Evolutionary conservation across 2,888 invertebrate species (phyloP).

Genomic region (Blera fallax): DNA sequence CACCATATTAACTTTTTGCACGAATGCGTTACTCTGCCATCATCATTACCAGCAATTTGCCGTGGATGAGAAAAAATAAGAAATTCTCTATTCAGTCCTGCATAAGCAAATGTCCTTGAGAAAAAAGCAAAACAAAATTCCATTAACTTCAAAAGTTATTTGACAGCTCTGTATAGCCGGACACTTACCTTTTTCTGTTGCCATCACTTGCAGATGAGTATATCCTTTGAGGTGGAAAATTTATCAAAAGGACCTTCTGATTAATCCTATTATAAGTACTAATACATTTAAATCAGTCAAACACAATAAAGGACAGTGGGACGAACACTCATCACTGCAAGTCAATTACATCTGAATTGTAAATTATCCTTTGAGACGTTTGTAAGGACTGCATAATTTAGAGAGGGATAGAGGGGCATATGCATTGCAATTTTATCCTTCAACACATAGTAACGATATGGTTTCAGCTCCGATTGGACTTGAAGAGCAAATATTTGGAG

Average conservation of each 20-base stretch:
- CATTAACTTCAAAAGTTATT: neutral
- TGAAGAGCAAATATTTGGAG: neutral
- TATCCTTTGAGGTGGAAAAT: conserved; percentile 3
- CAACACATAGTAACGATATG: neutral
- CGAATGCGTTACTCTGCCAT: neutral
- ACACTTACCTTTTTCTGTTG: neutral
- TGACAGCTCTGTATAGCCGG: neutral
- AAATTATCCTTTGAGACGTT: conserved; percentile 6
- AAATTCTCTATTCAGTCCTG: neutral
- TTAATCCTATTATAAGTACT: conserved; percentile 1
- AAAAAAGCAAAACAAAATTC: neutral
- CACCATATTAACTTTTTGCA: neutral
- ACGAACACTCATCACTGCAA: neutral
- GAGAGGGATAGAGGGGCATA: neutral
- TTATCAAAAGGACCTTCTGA: conserved; percentile 9
- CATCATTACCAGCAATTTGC: neutral
- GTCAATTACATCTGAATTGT: conserved; percentile 16
- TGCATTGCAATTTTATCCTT: neutral
- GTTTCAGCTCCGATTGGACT: neutral
- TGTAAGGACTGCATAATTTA: neutral
- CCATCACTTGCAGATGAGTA: conserved; percentile 4
- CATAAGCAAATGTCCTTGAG: neutral
- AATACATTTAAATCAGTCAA: neutral
- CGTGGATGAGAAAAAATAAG: neutral
- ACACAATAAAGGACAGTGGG: neutral